phyloP scores from a whole-genome alignment of 2,113 vertebrate genomes.

The Vombatus ursinus region DNA sequence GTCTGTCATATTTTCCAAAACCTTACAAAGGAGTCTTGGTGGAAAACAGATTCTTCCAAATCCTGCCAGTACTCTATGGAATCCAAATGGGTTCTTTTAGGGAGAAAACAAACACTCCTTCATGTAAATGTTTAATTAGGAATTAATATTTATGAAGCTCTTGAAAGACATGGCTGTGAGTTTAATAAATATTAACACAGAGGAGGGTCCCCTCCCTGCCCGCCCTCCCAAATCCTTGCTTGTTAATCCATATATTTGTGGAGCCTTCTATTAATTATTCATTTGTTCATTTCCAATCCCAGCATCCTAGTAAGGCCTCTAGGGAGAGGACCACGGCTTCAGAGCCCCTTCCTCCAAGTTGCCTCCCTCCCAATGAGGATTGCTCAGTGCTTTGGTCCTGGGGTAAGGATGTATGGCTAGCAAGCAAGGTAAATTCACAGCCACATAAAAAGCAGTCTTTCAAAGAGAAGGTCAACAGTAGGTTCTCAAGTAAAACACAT shows the following conservation, averaged over 20 bases:
- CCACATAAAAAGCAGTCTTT: background rate
- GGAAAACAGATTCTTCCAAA: background rate
- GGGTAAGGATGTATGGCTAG: background rate
- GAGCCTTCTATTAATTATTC: slow-evolving; percentile 76
- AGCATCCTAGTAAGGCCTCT: slow-evolving; percentile 5
- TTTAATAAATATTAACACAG: slow-evolving; percentile 83
- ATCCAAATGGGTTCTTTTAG: slow-evolving; percentile 51
- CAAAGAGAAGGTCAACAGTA: background rate
- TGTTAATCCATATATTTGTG: slow-evolving; percentile 69
- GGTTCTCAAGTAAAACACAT: background rate
- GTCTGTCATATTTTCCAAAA: background rate
- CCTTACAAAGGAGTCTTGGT: background rate
- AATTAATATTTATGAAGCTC: slow-evolving; percentile 85
- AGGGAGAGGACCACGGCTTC: background rate
- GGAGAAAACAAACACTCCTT: slow-evolving; percentile 56
- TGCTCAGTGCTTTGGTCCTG: background rate
- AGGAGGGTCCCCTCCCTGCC: background rate
- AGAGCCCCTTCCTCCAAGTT: background rate
- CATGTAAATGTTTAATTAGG: slow-evolving; percentile 82
- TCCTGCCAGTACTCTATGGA: slow-evolving; percentile 1
- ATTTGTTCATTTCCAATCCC: slow-evolving; percentile 73
- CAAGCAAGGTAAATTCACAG: background rate
- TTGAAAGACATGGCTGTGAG: slow-evolving; percentile 65
- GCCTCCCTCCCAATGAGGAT: background rate
- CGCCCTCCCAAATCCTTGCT: slow-evolving; percentile 24